Conservation (phyloP, 2,113 vertebrate species). For the Percopsis transmontana region DNA sequence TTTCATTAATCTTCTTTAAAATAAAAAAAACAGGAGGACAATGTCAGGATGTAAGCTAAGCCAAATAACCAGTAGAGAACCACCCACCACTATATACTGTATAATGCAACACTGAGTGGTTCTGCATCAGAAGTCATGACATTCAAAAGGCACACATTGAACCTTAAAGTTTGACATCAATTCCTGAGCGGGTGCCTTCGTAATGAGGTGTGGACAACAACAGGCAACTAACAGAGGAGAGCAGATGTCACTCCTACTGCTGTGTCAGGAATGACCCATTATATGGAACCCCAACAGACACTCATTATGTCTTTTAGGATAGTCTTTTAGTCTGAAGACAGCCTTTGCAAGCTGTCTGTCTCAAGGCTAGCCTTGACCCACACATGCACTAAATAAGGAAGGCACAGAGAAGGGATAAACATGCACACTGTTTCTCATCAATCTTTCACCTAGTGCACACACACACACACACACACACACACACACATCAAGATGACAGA, state of each 20-base stretch:
- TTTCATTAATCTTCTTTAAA: neutral
- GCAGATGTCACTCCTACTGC: neutral
- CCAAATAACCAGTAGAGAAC: neutral
- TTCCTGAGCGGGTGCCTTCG: neutral
- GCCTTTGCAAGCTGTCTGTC: no score
- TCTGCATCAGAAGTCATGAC: no score
- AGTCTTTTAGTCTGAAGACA: no score
- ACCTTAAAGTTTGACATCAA: neutral
- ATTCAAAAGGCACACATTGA: neutral
- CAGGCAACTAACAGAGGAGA: neutral
- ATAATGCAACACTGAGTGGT: no score
- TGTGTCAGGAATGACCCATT: no score
- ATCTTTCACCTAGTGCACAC: neutral
- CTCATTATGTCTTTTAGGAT: no score
- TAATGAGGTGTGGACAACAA: neutral
- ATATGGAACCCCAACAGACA: no score
- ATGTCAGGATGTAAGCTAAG: neutral
- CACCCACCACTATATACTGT: no score
- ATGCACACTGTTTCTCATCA: neutral
- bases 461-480: constrained; percentile 2
- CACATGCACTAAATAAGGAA: no score
- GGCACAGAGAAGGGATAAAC: neutral
- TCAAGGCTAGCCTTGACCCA: no score
- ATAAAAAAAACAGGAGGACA: neutral
- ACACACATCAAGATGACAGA: constrained; percentile 15